Evolutionary conservation across 2,888 invertebrate species (phyloP).

Genomic region (Leptarthrus brevirostris): DNA sequence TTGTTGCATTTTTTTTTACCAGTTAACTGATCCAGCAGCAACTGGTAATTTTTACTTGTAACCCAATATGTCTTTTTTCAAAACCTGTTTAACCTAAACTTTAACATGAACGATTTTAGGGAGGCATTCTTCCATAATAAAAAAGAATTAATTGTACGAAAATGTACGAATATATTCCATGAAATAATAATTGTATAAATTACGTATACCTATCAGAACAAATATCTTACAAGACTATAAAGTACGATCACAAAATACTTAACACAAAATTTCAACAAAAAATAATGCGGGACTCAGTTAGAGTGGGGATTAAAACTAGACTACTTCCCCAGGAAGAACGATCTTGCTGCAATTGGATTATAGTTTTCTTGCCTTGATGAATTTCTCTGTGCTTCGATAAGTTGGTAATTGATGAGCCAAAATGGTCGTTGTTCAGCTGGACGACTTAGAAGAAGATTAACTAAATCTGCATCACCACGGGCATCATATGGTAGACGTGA

Average conservation of each 20-base stretch:
- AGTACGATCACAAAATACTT: background rate
- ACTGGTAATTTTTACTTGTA: too few relatives aligned
- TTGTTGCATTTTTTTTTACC: too few relatives aligned
- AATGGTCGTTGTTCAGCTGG: conserved; percentile 78
- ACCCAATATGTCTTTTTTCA: too few relatives aligned
- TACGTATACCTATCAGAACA: background rate
- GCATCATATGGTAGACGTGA: conserved; percentile 73
- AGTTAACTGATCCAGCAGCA: too few relatives aligned
- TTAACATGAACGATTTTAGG: too few relatives aligned
- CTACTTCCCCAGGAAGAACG: conserved; percentile 59
- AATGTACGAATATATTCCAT: too few relatives aligned
- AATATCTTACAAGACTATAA: background rate
- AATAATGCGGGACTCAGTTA: background rate
- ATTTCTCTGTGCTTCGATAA: conserved; percentile 72
- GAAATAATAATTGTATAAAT: background rate
- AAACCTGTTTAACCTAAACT: too few relatives aligned
- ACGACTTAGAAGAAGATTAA: conserved; percentile 74
- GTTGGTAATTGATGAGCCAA: conserved; percentile 78
- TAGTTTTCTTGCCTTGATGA: conserved; percentile 56
- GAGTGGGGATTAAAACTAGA: background rate
- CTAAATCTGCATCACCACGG: conserved; percentile 72
- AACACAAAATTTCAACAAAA: background rate
- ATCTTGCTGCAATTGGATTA: conserved; percentile 57
- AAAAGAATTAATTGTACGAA: too few relatives aligned
- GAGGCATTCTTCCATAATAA: too few relatives aligned